A percentile compares a stretch with the other conserved stretches of the same genome.
phyloP scores from a whole-genome alignment of 1,140 invertebrate species.

The Pseudomyrmex cubaensis region DNA sequence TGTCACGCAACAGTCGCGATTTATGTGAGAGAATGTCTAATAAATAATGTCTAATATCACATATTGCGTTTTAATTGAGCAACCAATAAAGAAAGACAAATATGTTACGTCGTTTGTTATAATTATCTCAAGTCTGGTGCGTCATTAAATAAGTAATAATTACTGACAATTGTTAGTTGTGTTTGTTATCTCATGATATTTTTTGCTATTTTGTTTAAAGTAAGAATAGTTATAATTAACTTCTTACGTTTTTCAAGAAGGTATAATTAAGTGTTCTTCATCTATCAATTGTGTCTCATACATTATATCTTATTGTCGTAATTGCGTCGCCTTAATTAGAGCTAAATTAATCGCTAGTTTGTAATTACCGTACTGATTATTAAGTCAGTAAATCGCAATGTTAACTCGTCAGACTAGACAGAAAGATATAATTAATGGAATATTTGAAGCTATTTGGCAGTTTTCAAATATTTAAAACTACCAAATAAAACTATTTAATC shows the following conservation, averaged over 20 bases:
- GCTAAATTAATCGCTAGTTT: slow-evolving; percentile 32
- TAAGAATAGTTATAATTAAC: neutral
- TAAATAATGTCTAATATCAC: neutral
- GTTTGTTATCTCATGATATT: neutral
- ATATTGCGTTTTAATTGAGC: neutral
- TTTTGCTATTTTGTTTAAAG: too few relatives aligned
- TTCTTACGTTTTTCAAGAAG: neutral
- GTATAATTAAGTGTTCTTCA: neutral
- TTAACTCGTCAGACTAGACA: neutral
- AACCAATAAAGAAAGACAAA: neutral
- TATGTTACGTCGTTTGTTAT: neutral
- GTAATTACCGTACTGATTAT: slow-evolving; percentile 37
- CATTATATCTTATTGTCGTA: neutral
- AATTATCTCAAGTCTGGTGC: neutral
- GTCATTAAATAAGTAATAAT: too few relatives aligned
- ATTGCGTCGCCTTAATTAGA: slow-evolving; percentile 21
- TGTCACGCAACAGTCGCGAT: neutral
- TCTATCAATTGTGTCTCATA: slow-evolving; percentile 10
- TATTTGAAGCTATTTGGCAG: neutral
- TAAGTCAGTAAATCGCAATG: neutral
- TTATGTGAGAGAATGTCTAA: neutral
- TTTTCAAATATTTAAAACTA: neutral
- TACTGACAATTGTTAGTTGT: neutral
- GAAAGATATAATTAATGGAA: neutral
- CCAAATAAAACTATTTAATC: too few relatives aligned